Evolutionary conservation across 2,797 vertebrate genomes (phyloP).

Genomic region (Oreochromis mossambicus): DNA sequence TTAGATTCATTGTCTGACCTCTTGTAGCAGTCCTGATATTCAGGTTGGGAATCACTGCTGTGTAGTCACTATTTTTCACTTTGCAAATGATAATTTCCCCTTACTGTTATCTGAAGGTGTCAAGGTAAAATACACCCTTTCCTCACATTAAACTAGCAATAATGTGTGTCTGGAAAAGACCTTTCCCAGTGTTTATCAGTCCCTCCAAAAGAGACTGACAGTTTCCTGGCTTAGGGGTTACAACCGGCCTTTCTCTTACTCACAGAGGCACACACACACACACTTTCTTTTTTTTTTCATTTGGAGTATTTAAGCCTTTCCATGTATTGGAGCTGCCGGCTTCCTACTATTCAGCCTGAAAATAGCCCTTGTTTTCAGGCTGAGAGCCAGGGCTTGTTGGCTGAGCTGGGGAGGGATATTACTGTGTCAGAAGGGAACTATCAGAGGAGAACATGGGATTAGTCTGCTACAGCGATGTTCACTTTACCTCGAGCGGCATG

Average conservation of each 20-base stretch:
- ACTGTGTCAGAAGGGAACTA: constrained; percentile 68
- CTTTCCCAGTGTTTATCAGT: constrained; percentile 62
- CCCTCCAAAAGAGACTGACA: constrained; percentile 59
- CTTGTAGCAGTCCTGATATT: neutral
- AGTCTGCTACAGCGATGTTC: constrained; percentile 67
- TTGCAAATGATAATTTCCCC: constrained; percentile 35
- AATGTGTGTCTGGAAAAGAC: constrained; percentile 35
- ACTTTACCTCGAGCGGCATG: constrained; percentile 57
- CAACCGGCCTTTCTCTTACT: constrained; percentile 62
- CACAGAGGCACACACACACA: neutral
- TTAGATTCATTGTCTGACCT: neutral
- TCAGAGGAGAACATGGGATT: constrained; percentile 69
- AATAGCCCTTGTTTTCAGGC: constrained; percentile 87
- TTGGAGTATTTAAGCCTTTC: constrained; percentile 71
- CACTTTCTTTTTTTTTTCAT: constrained; percentile 27
- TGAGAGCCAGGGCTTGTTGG: constrained; percentile 82
- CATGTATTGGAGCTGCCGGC: constrained; percentile 80
- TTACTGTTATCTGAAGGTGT: constrained; percentile 44
- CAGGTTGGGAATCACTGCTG: neutral
- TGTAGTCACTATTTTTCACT: constrained; percentile 11
- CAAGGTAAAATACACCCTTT: constrained; percentile 59
- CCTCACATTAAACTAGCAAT: constrained; percentile 48
- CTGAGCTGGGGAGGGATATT: constrained; percentile 71
- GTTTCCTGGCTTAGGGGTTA: constrained; percentile 78
- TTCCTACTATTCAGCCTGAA: constrained; percentile 90